phyloP scores from a whole-genome alignment of 92 coral and sea anemone genomes.

The Epizoanthus stellaris region DNA sequence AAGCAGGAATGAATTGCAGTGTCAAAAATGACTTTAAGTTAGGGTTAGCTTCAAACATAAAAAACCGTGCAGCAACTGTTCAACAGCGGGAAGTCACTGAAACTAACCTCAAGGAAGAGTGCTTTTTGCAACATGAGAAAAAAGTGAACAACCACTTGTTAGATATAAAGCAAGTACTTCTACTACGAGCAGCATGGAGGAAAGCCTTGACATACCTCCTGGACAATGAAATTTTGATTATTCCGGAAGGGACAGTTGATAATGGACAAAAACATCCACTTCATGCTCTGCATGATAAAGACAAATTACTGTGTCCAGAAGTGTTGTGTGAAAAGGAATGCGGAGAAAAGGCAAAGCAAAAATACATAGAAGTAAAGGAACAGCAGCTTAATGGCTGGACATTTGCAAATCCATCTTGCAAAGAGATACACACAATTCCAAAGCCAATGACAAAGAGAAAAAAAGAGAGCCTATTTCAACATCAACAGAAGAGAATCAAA shows the following conservation, averaged over 20 bases:
- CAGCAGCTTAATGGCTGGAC: constrained; percentile 25
- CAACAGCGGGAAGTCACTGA: constrained; percentile 20
- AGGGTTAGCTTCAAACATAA: constrained; percentile 11
- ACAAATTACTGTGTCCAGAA: neutral
- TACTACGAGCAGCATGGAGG: constrained; percentile 41
- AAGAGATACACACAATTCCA: constrained; percentile 13
- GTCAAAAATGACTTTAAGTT: constrained; percentile 33
- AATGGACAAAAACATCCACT: neutral
- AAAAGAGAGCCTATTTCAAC: constrained; percentile 17
- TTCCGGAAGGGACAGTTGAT: neutral
- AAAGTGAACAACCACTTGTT: neutral
- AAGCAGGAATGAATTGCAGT: constrained; percentile 24
- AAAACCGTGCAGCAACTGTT: constrained; percentile 22
- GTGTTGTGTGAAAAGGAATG: constrained; percentile 1
- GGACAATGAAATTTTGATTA: too few relatives aligned
- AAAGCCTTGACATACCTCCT: constrained; percentile 25
- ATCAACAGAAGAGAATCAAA: constrained; percentile 26
- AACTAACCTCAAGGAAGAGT: constrained; percentile 3
- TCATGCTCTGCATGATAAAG: neutral
- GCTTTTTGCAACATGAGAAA: neutral
- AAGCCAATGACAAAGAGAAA: constrained; percentile 13
- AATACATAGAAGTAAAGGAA: constrained; percentile 2
- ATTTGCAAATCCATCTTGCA: constrained; percentile 18
- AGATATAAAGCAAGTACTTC: too few relatives aligned
- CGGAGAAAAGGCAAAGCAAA: constrained; percentile 12